Conservation (phyloP, 92 coral and sea anemone species). For the Epizoanthus stellaris region DNA sequence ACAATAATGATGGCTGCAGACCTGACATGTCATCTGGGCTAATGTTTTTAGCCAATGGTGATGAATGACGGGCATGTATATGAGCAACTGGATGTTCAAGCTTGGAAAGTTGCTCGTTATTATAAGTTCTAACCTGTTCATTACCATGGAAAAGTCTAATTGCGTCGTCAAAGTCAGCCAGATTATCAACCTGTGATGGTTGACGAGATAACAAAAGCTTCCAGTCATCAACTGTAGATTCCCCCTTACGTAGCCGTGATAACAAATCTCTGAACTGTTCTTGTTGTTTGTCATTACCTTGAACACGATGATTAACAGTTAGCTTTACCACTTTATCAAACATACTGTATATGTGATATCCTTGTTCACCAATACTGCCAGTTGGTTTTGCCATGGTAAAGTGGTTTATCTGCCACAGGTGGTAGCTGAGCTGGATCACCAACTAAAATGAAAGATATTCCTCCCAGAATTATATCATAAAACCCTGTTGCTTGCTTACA, state of each 20-base stretch:
- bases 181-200: constrained; percentile 20
- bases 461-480: constrained; percentile 26
- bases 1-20: not conserved
- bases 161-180: not conserved
- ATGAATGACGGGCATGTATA: constrained; percentile 14
- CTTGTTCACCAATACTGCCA: constrained; percentile 42
- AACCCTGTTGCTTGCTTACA: constrained; percentile 48
- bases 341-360: constrained; percentile 21
- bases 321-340: not conserved
- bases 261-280: constrained; percentile 39
- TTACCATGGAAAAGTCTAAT: constrained; percentile 17
- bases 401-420: constrained; percentile 43
- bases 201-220: constrained; percentile 44
- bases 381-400: constrained; percentile 49
- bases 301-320: constrained; percentile 24
- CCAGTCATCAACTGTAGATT: constrained; percentile 47
- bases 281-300: constrained; percentile 31
- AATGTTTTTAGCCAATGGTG: not conserved
- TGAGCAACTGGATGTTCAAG: no score
- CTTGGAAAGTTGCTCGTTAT: not conserved
- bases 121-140: constrained; percentile 12
- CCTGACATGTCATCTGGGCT: constrained; percentile 28
- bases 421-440: constrained; percentile 6
- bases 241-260: constrained; percentile 37
- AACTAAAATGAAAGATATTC: constrained; percentile 7